These are phyloP conservation scores for Micromesistius poutassou DNA, from an alignment of 2,797 vertebrate genomes.

Conservation along the genomic window DNA sequence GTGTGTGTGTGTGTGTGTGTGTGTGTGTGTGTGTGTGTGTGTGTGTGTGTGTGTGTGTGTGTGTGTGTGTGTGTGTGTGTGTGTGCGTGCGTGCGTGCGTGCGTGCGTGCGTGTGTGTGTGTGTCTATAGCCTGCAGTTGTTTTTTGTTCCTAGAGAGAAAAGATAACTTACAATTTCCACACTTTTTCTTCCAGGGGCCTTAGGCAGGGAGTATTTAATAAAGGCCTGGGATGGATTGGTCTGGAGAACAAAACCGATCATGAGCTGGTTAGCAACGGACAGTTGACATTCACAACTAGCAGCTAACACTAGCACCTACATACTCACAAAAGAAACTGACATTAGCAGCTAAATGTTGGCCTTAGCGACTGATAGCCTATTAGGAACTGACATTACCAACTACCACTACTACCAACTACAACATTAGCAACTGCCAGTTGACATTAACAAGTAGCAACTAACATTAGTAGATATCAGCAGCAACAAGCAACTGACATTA, in stretches of 20 bases:
- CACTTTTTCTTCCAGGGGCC: slow-evolving; percentile 73
- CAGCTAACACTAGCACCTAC: not conserved
- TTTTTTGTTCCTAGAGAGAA: not conserved
- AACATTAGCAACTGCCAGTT: too few species aligned
- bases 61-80: too few species aligned
- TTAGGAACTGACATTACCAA: not conserved
- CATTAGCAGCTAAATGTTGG: not conserved
- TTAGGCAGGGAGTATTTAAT: slow-evolving; percentile 77
- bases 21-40: too few species aligned
- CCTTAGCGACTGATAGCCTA: too few species aligned
- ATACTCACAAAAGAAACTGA: too few species aligned
- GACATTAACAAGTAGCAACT: not conserved
- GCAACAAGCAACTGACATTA: not conserved
- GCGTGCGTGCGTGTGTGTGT: not conserved
- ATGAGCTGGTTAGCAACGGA: not conserved
- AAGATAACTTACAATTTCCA: slow-evolving; percentile 72
- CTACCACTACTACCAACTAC: too few species aligned
- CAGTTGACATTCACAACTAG: not conserved
- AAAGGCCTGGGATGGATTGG: slow-evolving; percentile 59
- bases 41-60: too few species aligned
- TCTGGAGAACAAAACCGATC: slow-evolving; percentile 34
- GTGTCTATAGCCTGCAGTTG: not conserved
- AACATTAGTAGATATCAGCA: too few species aligned
- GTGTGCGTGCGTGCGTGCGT: too few species aligned
- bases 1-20: too few species aligned